A percentile compares a stretch with the other conserved stretches of the same genome.
phyloP scores from a whole-genome alignment of 2,113 vertebrate genomes.

The Brevimyrus niger region DNA sequence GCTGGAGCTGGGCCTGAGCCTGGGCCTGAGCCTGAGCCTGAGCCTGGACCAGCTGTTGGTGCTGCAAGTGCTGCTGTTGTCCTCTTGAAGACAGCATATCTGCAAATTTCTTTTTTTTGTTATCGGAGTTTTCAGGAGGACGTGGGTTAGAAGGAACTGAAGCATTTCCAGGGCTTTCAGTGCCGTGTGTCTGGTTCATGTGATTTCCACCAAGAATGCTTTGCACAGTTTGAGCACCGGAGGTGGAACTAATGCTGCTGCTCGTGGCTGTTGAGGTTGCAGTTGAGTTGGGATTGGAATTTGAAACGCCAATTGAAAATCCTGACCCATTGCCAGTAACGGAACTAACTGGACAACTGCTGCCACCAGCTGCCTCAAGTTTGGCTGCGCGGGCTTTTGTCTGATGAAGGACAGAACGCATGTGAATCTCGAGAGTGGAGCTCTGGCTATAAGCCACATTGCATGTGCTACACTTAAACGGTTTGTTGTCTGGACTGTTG shows the following conservation, averaged over 20 bases:
- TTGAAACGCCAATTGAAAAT: slow-evolving; percentile 54
- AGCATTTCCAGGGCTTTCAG: slow-evolving; percentile 46
- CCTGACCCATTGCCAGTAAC: slow-evolving; percentile 33
- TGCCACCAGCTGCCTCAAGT: slow-evolving; percentile 63
- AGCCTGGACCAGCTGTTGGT: slow-evolving; percentile 53
- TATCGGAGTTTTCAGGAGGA: slow-evolving; percentile 68
- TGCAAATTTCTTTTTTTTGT: slow-evolving; percentile 78
- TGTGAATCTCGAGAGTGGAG: slow-evolving; percentile 95
- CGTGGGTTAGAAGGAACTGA: slow-evolving; percentile 52
- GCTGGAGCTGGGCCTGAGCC: slow-evolving; percentile 81
- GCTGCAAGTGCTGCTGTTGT: slow-evolving; percentile 65
- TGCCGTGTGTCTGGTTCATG: slow-evolving; percentile 26
- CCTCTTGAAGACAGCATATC: slow-evolving; percentile 82
- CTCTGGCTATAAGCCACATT: slow-evolving; percentile 97
- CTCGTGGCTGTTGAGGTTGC: slow-evolving; percentile 49
- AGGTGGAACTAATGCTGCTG: slow-evolving; percentile 46
- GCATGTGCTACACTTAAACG: slow-evolving; percentile 91
- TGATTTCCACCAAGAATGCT: slow-evolving; percentile 53
- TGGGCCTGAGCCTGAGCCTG: slow-evolving; percentile 67
- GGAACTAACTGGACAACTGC: slow-evolving; percentile 45
- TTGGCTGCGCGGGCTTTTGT: slow-evolving; percentile 90
- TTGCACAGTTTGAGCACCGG: slow-evolving; percentile 40
- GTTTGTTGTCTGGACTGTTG: slow-evolving; percentile 88
- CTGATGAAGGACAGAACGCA: slow-evolving; percentile 95
- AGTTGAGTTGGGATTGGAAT: slow-evolving; percentile 50